These are phyloP conservation scores for Ips typographus DNA, from an alignment of 1,140 invertebrate species.

Conservation along the genomic window DNA sequence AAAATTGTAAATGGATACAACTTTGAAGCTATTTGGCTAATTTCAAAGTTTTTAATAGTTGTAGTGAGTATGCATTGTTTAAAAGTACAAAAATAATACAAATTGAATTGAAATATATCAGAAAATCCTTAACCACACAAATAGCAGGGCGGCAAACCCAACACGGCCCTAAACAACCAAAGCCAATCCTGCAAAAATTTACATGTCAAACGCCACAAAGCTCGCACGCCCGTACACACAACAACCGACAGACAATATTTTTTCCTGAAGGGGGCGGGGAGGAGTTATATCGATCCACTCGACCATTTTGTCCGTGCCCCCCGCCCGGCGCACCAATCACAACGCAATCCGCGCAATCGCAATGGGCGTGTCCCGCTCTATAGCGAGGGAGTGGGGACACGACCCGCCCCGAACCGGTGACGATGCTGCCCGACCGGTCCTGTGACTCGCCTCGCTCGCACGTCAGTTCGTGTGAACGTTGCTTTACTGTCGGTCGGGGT, in stretches of 20 bases:
- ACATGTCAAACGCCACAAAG: slow-evolving; percentile 25
- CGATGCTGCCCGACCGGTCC: slow-evolving; percentile 36
- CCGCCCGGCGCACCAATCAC: slow-evolving; percentile 44
- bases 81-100: no score
- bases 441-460: slow-evolving; percentile 14
- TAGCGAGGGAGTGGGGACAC: slow-evolving; percentile 25
- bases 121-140: no score
- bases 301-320: slow-evolving; percentile 51
- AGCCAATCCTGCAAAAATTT: slow-evolving; percentile 33
- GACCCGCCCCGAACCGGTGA: slow-evolving; percentile 37
- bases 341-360: slow-evolving; percentile 29
- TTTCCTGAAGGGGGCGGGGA: not conserved
- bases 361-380: slow-evolving; percentile 38
- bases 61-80: no score
- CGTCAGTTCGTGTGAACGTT: slow-evolving; percentile 29
- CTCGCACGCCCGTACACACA: slow-evolving; percentile 7
- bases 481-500: slow-evolving; percentile 2
- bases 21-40: no score
- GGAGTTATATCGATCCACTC: slow-evolving; percentile 38
- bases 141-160: no score
- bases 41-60: no score
- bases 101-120: no score
- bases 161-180: not conserved
- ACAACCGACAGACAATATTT: not conserved
- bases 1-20: no score